Evolutionary conservation across 2,797 vertebrate genomes (phyloP).

Genomic region (Enteromius treurensis): DNA sequence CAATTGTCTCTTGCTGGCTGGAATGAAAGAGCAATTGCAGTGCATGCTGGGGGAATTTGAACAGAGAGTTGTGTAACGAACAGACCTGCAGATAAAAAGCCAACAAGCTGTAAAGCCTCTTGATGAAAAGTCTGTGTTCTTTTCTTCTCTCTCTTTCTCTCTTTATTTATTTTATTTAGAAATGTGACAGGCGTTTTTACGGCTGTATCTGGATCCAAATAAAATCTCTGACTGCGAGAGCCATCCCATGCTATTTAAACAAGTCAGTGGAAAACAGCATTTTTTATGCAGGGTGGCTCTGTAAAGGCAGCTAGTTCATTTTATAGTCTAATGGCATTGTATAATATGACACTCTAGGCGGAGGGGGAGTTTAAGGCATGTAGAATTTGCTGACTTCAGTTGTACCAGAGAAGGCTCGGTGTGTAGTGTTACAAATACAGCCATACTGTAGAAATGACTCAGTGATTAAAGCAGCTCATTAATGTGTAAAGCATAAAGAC

Average conservation of each 20-base stretch:
- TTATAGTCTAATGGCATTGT: conserved; percentile 31
- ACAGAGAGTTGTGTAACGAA: conserved; percentile 1
- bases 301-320: conserved; percentile 10
- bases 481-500: conserved; percentile 2
- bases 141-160: not conserved
- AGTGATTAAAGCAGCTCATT: conserved; percentile 26
- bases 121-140: conserved; percentile 10
- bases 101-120: not conserved
- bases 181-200: conserved; percentile 1
- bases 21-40: not conserved
- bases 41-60: conserved; percentile 44
- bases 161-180: conserved; percentile 22
- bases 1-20: conserved; percentile 8
- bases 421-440: not conserved
- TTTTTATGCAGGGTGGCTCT: conserved; percentile 1
- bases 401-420: not conserved
- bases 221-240: not conserved
- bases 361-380: conserved; percentile 1
- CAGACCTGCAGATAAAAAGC: conserved; percentile 23
- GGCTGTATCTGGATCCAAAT: conserved; percentile 11
- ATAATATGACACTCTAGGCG: not conserved
- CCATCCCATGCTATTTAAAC: conserved; percentile 1
- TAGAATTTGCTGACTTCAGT: conserved; percentile 21
- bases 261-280: conserved; percentile 8
- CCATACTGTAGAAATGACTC: not conserved